Percentiles rank a stretch among this genome's conserved stretches.
Conservation (phyloP, 2,888 invertebrate species). For the Sminthurinus aureus region DNA sequence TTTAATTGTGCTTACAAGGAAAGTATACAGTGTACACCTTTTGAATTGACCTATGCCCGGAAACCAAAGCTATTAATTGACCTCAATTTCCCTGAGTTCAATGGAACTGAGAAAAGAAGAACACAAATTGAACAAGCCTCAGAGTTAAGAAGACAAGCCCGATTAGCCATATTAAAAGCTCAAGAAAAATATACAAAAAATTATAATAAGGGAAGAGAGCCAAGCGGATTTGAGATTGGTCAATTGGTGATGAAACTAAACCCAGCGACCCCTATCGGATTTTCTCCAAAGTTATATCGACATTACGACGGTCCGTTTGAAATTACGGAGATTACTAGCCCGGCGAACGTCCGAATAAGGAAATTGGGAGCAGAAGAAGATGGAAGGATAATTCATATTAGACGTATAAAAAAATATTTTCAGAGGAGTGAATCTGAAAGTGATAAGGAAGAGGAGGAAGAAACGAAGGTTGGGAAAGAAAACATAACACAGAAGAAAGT, state of each 20-base stretch:
- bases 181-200: neutral
- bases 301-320: neutral
- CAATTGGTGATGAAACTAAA: neutral
- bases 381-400: neutral
- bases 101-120: neutral
- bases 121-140: neutral
- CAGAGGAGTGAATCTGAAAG: neutral
- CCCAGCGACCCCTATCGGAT: neutral
- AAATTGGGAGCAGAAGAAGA: neutral
- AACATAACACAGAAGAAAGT: neutral
- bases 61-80: neutral
- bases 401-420: neutral
- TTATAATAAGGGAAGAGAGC: neutral
- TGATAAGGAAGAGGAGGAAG: neutral
- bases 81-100: neutral
- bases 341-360: neutral
- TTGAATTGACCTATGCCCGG: neutral
- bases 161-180: neutral
- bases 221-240: neutral
- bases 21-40: neutral
- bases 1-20: slow-evolving; percentile 14
- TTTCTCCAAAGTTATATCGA: neutral
- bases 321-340: neutral
- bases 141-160: neutral
- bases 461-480: neutral